Evolutionary conservation across 2,888 invertebrate species (phyloP), one percentile per base, ranked within the genome.

Genomic region (Willowsia nigromaculata): DNA sequence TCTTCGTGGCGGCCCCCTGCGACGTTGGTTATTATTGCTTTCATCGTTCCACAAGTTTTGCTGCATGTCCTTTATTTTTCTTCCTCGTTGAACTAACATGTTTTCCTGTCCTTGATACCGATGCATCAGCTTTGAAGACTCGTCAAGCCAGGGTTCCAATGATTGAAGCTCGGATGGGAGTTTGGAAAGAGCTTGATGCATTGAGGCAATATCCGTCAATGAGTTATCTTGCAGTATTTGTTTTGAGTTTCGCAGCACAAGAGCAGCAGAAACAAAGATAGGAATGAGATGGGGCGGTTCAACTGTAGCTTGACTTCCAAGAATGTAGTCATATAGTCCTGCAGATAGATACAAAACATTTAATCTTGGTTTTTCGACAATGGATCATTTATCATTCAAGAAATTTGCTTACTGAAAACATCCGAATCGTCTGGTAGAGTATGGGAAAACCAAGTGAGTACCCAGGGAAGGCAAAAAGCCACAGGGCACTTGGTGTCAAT

Each of bases 381-480:
- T n/a, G n/a, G n/a, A n/a, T n/a, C n/a, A n/a, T n/a, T n/a, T n/a
- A n/a, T n/a, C n/a, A n/a, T n/a, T n/a, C n/a, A n/a, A n/a, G n/a
- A n/a, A n/a, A n/a, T n/a, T 30, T 25, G 25, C 68, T 85, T 81
- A 81, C 65, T 37, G 50, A 83, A 85, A 27, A 85, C 82, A 59
- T 92, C 92, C 2, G 91, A 91, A 80, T 92, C 92, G 62, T 91
- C 90, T 0, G 92, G 92, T 30, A 92, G 80, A 0, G 92, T 92
- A 43, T 92, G 92, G n/a, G 92, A 91, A 76, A 92, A 92, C 92
- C 92, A 92, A 11, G 92, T 92, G 2, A 92, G 90, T 18, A 92
- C 92, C 92, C 92, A 92, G 6, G 92, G 91, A 0, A 92, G 74
- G 43, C 90, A 91, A 81, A 92, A 92, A 7, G 91, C 92, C 65